These are phyloP conservation scores for Petrolisthes manimaculis DNA, from an alignment of 2,888 invertebrate species.

Conservation along the genomic window DNA sequence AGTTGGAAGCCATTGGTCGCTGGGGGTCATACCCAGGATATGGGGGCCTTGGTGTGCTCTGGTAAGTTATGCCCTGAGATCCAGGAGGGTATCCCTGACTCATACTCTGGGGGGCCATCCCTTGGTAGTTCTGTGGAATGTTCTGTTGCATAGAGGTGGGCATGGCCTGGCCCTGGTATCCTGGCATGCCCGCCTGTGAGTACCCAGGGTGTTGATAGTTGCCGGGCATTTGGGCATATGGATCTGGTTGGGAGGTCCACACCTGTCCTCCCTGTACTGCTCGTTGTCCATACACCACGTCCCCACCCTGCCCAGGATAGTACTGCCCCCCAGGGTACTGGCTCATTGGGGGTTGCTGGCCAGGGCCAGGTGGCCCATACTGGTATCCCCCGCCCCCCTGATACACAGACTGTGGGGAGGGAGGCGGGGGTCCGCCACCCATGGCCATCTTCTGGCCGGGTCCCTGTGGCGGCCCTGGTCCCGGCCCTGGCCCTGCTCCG, in stretches of 20 bases:
- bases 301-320: constrained; percentile 41
- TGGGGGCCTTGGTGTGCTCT: constrained; percentile 53
- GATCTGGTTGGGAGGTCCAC: constrained; percentile 42
- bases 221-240: constrained; percentile 46
- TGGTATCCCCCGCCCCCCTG: constrained; percentile 48
- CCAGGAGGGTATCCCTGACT: constrained; percentile 49
- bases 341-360: constrained; percentile 54
- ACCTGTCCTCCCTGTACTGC: constrained; percentile 34
- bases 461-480: constrained; percentile 37
- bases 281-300: constrained; percentile 59
- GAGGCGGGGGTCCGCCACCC: constrained; percentile 45
- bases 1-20: constrained; percentile 57
- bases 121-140: constrained; percentile 64
- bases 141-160: constrained; percentile 52
- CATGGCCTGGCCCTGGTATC: constrained; percentile 35
- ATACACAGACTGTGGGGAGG: constrained; percentile 40
- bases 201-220: constrained; percentile 53
- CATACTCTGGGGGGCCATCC: constrained; percentile 58
- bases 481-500: constrained; percentile 29
- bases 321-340: constrained; percentile 57
- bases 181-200: constrained; percentile 50
- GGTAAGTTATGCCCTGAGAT: constrained; percentile 53
- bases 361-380: constrained; percentile 37
- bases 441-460: constrained; percentile 45
- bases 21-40: constrained; percentile 63